Percentiles rank a stretch among this genome's conserved stretches.
These are phyloP conservation scores for Xiphorhynchus erythropygius DNA, from an alignment of 2,797 vertebrate species.

Conservation along the genomic window DNA sequence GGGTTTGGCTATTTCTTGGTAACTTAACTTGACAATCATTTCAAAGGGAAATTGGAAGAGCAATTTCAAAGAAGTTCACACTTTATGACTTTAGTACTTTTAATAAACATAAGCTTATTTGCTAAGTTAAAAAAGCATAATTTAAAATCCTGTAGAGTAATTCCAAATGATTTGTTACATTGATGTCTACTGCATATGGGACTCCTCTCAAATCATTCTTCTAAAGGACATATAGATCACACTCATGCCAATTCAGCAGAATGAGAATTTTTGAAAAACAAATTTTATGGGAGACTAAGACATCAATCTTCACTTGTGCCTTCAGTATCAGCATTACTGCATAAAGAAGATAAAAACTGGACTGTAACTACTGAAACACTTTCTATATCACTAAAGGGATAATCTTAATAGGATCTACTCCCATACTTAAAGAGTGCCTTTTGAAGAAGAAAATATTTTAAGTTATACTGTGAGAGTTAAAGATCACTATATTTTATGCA, in stretches of 20 bases:
- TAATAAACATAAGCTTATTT: conserved; percentile 4
- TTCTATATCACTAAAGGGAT: conserved; percentile 1
- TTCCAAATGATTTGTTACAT: conserved; percentile 33
- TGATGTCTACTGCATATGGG: not conserved
- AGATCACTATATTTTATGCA: not conserved
- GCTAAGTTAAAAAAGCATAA: not conserved
- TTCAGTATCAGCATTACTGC: conserved; percentile 6
- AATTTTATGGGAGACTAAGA: conserved; percentile 39
- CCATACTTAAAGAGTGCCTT: not conserved
- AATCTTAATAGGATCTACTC: not conserved
- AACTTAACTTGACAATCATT: not conserved
- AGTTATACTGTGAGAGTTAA: not conserved
- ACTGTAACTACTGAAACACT: not conserved
- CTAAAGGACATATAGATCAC: conserved; percentile 43
- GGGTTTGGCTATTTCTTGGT: not conserved
- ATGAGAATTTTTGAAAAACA: conserved; percentile 22
- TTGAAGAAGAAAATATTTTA: not conserved
- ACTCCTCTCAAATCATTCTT: conserved; percentile 34
- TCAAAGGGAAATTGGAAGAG: conserved; percentile 8
- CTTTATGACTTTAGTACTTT: not conserved
- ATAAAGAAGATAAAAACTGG: conserved; percentile 26
- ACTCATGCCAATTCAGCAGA: not conserved
- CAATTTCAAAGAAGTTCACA: not conserved
- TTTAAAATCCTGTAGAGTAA: conserved; percentile 16
- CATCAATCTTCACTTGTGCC: conserved; percentile 36